Evolutionary conservation across 2,797 vertebrate species (phyloP), one percentile per base, ranked within the genome.

Genomic region (Sebastes taczanowskii): DNA sequence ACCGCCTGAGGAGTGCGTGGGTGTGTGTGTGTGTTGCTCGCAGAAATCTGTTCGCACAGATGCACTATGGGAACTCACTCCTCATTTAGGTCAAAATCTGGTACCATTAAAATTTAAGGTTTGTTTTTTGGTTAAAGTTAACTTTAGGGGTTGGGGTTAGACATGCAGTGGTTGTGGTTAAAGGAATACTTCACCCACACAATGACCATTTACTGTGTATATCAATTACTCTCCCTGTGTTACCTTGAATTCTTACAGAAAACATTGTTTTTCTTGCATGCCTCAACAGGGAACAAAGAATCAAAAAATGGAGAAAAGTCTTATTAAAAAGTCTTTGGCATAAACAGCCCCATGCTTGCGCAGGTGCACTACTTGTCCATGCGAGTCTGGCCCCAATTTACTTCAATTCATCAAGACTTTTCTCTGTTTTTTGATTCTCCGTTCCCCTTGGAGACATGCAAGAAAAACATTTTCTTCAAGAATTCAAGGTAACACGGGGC

Each of bases 31-130:
- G 49, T 63, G 35, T 34, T 58, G 20, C 56, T 77, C 25, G 34
- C 20, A 35, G 62, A 84, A 77, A 85, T 67, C 3, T 73, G 27
- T 71, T 77, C 27, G 38, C 32, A 64, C 42, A 25, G 60, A 67
- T 70, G 64, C 27, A 67, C 11, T 55, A 14, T 22, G 10, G 14
- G 32, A 42, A 58, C 60, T 74, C 38, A 32, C 69, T 64, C 81
- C 20, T 46, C 10, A 77, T 81, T 80, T 29, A 23, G 27, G 23
- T 79, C 58, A 76, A 63, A 79, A 81, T 4, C 63, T 46, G 3
- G 20, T 52, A 0, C 38, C 13, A 0, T 25, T 7, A 25, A 6
- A 7, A 5, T 27, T 55, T 20, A 20, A 7, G 9, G 32, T 71
- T 56, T 59, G 62, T 10, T 4, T 70, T 69, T 52, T 11, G 6